Evolutionary conservation across 2,113 vertebrate species (phyloP), one percentile per base, ranked within the genome.

Genomic region (Notothenia coriiceps): DNA sequence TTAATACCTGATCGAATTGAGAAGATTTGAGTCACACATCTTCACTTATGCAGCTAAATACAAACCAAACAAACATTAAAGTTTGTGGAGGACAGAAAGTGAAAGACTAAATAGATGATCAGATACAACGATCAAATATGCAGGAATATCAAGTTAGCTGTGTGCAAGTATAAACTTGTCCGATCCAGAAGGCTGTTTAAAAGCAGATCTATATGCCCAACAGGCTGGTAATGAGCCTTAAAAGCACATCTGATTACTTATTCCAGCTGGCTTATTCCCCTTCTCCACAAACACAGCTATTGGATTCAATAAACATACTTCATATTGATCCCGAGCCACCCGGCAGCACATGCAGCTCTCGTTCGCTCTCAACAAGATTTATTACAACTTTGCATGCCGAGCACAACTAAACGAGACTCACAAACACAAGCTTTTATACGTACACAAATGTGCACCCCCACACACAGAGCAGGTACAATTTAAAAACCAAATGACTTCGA

Each of bases 281-380:
- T 49, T 77, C 83, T 77, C 56, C 64, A 80, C 68, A 86, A 90
- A 92, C 71, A 87, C 78, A 86, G 85, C 79, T 80, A 89, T 84
- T 79, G 81, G 68, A 91, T 88, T 91, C 85, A 91, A 92, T 93
- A 90, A 93, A 93, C 88, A 89, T 88, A 90, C 69, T 86, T 77
- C 25, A 77, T 87, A 94, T 91, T 88, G 87, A 94, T 91, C 79
- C 47, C 44, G 40, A 82, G 76, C 77, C 80, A 83, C 85, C 71
- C 70, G 43, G 88, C 79, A 84, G 74, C 78, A 78, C 67, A 77
- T 68, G 69, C 68, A 73, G 62, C 70, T 69, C 70, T 77, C 68
- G 62, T 79, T 60, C 61, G 22, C 73, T 66, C 51, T 72, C 82
- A 80, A 61, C 65, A 89, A 89, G 86, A 93, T 93, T 87, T 87